Percentiles rank a stretch among this genome's conserved stretches.
Evolutionary conservation across 2,797 vertebrate genomes (phyloP).

Genomic region (Myiothlypis coronata): DNA sequence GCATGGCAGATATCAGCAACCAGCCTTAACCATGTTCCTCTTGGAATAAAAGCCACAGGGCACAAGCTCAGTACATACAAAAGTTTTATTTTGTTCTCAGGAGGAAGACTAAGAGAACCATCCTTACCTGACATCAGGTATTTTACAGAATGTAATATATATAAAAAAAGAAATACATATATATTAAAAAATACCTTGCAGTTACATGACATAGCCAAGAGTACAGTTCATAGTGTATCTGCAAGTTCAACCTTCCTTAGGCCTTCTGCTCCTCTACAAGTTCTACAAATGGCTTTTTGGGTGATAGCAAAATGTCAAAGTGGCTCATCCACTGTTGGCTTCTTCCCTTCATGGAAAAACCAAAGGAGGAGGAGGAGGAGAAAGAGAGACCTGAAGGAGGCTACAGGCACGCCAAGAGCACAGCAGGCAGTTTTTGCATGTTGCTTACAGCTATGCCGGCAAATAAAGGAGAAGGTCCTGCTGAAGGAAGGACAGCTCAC

Average conservation of each 20-base stretch:
- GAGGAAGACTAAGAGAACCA: neutral
- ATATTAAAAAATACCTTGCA: constrained; percentile 4
- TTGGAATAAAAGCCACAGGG: neutral
- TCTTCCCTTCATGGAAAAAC: neutral
- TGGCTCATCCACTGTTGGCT: neutral
- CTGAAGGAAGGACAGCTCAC: neutral
- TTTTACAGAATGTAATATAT: constrained; percentile 41
- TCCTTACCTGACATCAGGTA: neutral
- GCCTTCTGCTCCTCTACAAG: neutral
- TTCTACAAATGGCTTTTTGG: neutral
- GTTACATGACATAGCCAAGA: constrained; percentile 13
- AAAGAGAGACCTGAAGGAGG: neutral
- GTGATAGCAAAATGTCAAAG: neutral
- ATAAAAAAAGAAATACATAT: neutral
- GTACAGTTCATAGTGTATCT: neutral
- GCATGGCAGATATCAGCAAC: neutral
- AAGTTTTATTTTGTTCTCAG: constrained; percentile 49
- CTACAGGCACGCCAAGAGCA: neutral
- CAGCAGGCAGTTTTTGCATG: neutral
- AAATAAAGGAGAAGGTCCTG: neutral
- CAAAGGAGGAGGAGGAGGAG: neutral
- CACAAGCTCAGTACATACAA: neutral
- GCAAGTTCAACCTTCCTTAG: neutral
- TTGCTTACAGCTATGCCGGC: neutral
- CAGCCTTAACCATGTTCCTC: neutral